Conservation (phyloP, 2,797 vertebrate genomes). For the Ctenochaetus hawaiiensis region DNA sequence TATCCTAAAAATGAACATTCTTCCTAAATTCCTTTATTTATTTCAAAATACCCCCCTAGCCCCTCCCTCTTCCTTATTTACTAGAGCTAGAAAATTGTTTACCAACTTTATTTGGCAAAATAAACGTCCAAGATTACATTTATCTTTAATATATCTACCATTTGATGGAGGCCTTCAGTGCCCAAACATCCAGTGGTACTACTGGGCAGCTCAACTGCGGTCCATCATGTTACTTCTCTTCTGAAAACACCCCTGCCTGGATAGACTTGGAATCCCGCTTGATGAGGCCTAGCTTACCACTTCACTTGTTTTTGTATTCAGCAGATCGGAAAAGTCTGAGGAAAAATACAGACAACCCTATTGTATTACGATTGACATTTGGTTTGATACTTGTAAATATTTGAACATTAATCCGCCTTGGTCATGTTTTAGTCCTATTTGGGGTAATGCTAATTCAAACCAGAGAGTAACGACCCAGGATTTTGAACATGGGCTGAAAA, state of each 20-base stretch:
- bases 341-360: neutral
- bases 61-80: neutral
- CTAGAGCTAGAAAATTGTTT: neutral
- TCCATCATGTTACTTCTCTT: neutral
- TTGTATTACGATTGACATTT: neutral
- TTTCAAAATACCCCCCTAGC: neutral
- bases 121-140: neutral
- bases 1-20: neutral
- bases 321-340: neutral
- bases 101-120: neutral
- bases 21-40: neutral
- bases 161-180: neutral
- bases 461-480: neutral
- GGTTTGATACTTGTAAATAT: neutral
- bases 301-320: neutral
- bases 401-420: neutral
- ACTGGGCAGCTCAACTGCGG: neutral
- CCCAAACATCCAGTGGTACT: neutral
- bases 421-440: neutral
- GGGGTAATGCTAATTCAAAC: neutral
- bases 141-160: neutral
- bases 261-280: neutral
- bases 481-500: neutral
- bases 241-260: neutral
- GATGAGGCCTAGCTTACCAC: neutral